phyloP scores from a whole-genome alignment of 2,888 invertebrate genomes.

The Scaptomyza polygonia region DNA sequence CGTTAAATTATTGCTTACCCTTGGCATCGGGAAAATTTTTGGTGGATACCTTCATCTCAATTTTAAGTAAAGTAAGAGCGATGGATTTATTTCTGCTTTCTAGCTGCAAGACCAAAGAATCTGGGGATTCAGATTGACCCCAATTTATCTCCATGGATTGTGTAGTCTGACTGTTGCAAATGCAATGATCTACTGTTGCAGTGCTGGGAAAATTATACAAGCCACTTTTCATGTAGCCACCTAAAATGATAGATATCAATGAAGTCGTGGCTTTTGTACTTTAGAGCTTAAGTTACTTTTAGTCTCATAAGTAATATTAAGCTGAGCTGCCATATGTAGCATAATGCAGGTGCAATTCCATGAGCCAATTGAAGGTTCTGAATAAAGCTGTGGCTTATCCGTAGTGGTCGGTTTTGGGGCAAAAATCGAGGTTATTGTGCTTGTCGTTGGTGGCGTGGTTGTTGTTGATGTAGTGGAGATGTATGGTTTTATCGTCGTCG shows the following conservation, averaged over 20 bases:
- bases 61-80: conserved; percentile 71
- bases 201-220: conserved; percentile 85
- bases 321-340: conserved; percentile 88
- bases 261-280: not conserved
- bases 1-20: conserved; percentile 57
- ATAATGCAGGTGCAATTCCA: conserved; percentile 89
- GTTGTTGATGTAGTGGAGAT: conserved; percentile 35
- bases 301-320: conserved; percentile 86
- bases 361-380: conserved; percentile 83
- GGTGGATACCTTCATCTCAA: conserved; percentile 73
- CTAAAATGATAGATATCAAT: conserved; percentile 33
- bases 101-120: conserved; percentile 84
- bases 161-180: conserved; percentile 82
- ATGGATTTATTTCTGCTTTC: conserved; percentile 82
- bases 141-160: conserved; percentile 84
- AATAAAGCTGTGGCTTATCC: conserved; percentile 79
- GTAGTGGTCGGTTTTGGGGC: conserved; percentile 77
- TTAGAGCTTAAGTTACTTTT: conserved; percentile 63
- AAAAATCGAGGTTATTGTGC: conserved; percentile 70
- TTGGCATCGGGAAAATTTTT: conserved; percentile 83
- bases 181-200: conserved; percentile 81
- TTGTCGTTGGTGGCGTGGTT: conserved; percentile 18
- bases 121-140: conserved; percentile 60
- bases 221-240: conserved; percentile 77
- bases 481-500: conserved; percentile 62